Percentiles rank a stretch among this genome's conserved stretches.
Evolutionary conservation across 2,113 vertebrate genomes (phyloP).

Genomic region (Piprites chloris): DNA sequence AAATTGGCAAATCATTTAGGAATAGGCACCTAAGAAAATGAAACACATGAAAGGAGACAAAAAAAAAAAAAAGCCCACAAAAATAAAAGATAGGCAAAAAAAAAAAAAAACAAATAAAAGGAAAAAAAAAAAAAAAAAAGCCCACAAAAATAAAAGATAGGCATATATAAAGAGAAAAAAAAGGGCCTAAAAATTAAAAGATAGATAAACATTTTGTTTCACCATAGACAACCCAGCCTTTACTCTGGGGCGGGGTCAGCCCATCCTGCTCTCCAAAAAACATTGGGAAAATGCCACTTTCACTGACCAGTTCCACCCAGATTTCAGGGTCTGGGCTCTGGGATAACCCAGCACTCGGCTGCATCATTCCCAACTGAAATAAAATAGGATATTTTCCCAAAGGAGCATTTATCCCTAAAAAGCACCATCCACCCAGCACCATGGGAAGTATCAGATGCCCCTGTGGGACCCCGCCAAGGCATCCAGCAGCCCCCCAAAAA

Average conservation of each 20-base stretch:
- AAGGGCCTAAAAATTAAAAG: accelerated
- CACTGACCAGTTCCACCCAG: neutral
- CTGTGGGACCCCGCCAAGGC: accelerated
- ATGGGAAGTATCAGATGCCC: neutral
- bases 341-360: accelerated
- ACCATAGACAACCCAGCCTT: neutral
- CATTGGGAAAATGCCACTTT: neutral
- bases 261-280: neutral
- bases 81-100: neutral
- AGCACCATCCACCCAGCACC: accelerated
- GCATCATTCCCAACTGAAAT: accelerated
- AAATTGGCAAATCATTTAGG: accelerated
- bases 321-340: neutral
- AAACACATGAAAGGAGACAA: neutral
- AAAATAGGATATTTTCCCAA: neutral
- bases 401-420: neutral
- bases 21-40: neutral
- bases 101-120: too few relatives aligned
- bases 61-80: neutral
- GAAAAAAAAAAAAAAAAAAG: accelerated
- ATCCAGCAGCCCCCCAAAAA: neutral
- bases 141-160: neutral
- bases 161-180: accelerated
- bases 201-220: neutral
- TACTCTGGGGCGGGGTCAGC: neutral